A percentile compares a stretch with the other conserved stretches of the same genome.
These are phyloP conservation scores for Axea sp. DNA, from an alignment of 2,888 invertebrate genomes.

Conservation along the genomic window DNA sequence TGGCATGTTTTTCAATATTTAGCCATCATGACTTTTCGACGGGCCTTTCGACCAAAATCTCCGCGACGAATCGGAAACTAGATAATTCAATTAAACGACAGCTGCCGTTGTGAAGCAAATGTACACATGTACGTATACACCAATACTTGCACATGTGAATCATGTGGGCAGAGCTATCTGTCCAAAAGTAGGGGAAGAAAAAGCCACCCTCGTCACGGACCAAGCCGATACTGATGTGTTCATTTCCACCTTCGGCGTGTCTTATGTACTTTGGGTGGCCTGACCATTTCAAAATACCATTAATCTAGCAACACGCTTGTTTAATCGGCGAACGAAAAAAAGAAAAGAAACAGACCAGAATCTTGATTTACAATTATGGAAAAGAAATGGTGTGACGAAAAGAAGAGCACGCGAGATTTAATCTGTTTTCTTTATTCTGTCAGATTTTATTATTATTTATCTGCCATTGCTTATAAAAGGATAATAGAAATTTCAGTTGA, in stretches of 20 bases:
- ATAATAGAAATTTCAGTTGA: too few relatives aligned
- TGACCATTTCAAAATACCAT: slow-evolving; percentile 43
- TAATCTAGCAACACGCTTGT: slow-evolving; percentile 30
- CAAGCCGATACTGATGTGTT: slow-evolving; percentile 65
- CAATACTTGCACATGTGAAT: background rate
- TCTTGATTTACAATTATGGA: slow-evolving; percentile 15
- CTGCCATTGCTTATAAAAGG: too few relatives aligned
- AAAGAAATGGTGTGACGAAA: slow-evolving; percentile 15
- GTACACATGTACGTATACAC: slow-evolving; percentile 67
- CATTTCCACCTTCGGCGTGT: slow-evolving; percentile 65
- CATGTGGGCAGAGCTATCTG: slow-evolving; percentile 35
- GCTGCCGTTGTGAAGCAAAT: slow-evolving; percentile 74
- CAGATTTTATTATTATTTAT: slow-evolving; percentile 6
- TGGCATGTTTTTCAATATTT: slow-evolving; percentile 79
- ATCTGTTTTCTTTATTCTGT: background rate
- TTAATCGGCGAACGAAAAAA: slow-evolving; percentile 16
- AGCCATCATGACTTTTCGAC: slow-evolving; percentile 79
- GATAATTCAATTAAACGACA: slow-evolving; percentile 79
- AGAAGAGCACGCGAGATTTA: slow-evolving; percentile 6
- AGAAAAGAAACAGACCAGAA: background rate
- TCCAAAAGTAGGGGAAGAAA: slow-evolving; percentile 38
- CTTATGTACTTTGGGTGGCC: slow-evolving; percentile 42
- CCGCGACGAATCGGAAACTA: slow-evolving; percentile 79
- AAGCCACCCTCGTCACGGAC: slow-evolving; percentile 66
- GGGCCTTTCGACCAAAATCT: slow-evolving; percentile 75